These are phyloP conservation scores for Chroicocephalus ridibundus DNA, from an alignment of 2,113 vertebrate genomes.

Conservation along the genomic window DNA sequence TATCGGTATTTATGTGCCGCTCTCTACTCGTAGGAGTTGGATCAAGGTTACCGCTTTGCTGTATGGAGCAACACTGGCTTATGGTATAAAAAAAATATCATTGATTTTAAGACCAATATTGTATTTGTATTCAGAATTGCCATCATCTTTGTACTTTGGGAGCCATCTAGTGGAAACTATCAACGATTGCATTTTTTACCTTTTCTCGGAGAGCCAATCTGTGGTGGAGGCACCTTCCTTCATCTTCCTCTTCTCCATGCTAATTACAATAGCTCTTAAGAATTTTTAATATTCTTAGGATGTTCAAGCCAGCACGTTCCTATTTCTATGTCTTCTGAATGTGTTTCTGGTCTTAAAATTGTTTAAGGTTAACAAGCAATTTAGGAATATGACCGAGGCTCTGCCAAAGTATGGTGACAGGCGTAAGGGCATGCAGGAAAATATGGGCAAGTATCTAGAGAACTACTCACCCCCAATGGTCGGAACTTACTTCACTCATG, in stretches of 20 bases:
- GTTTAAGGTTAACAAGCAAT: neutral
- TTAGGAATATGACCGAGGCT: neutral
- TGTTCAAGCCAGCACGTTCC: neutral
- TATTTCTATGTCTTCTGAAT: neutral
- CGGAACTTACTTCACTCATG: neutral
- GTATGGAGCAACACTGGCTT: neutral
- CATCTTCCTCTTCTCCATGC: neutral
- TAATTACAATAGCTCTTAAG: neutral
- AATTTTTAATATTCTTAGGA: neutral
- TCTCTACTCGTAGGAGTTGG: neutral
- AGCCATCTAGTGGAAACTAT: neutral
- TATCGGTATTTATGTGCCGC: neutral
- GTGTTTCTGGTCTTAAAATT: neutral
- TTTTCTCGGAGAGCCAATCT: neutral
- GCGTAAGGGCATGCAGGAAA: neutral
- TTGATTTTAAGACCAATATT: neutral
- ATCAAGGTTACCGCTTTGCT: neutral
- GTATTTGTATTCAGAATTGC: neutral
- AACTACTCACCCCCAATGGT: neutral
- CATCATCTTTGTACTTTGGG: neutral
- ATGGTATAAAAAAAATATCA: neutral
- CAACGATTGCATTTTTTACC: neutral
- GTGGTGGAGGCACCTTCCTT: neutral
- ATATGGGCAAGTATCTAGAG: neutral
- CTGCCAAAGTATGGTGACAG: neutral